Evolutionary conservation across 2,113 vertebrate species (phyloP).

Genomic region (Struthio camelus): DNA sequence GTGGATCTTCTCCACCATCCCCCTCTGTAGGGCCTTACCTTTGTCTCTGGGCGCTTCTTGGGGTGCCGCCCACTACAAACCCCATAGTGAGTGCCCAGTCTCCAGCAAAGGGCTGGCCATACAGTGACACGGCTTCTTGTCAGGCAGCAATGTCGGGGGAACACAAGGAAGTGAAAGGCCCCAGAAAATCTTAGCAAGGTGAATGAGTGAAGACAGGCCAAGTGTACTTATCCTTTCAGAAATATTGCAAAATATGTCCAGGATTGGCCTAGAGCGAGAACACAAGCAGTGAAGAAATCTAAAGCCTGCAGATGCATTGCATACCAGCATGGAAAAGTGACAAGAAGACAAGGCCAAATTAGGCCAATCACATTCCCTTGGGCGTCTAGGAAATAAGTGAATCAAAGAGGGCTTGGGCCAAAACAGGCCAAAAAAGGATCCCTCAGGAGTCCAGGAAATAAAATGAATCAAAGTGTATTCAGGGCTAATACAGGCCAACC

Average conservation of each 20-base stretch:
- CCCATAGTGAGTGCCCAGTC: not conserved
- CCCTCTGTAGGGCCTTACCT: not conserved
- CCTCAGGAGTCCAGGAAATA: conserved; percentile 56
- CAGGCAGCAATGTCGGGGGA: not conserved
- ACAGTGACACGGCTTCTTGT: not conserved
- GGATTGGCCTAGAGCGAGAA: conserved; percentile 11
- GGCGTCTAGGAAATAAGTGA: conserved; percentile 66
- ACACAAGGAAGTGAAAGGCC: not conserved
- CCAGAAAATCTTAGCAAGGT: conserved; percentile 29
- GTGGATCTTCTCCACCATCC: not conserved
- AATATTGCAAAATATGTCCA: conserved; percentile 49
- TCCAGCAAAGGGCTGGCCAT: not conserved
- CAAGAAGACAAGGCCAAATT: conserved; percentile 44
- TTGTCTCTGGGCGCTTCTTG: not conserved
- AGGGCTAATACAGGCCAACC: conserved; percentile 65
- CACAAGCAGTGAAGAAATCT: conserved; percentile 25
- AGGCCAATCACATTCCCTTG: conserved; percentile 59
- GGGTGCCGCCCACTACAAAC: not conserved
- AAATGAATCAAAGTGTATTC: conserved; percentile 65
- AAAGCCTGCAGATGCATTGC: conserved; percentile 50
- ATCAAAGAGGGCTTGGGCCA: conserved; percentile 61
- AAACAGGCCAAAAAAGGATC: conserved; percentile 53
- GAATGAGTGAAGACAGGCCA: not conserved
- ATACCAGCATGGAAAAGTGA: conserved; percentile 54
- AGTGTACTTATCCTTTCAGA: not conserved